Evolutionary conservation across 2,113 vertebrate genomes (phyloP).

Genomic region (Eolophus roseicapilla): DNA sequence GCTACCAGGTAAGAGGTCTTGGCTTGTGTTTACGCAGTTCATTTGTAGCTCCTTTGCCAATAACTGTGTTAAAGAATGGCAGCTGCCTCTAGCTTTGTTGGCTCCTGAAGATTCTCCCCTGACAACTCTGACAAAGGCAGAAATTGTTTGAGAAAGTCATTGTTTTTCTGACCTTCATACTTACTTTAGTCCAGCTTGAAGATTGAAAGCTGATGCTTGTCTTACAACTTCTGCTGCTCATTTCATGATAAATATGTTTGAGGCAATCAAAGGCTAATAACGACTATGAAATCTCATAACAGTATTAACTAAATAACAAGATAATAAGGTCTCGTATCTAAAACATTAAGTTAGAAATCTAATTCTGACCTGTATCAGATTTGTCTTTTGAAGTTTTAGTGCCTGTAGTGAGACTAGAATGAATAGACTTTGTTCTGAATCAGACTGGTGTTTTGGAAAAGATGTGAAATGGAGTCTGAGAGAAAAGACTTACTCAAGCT

Average conservation of each 20-base stretch:
- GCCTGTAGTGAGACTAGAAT: neutral
- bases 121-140: neutral
- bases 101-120: neutral
- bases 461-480: neutral
- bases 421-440: neutral
- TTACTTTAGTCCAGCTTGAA: neutral
- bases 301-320: neutral
- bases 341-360: neutral
- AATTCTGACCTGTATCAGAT: neutral
- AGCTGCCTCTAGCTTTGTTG: neutral
- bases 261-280: neutral
- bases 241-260: neutral
- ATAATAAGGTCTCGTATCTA: neutral
- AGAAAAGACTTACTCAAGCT: constrained; percentile 41
- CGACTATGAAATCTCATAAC: neutral
- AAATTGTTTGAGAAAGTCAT: neutral
- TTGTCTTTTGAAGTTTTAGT: neutral
- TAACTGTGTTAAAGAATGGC: neutral
- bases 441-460: neutral
- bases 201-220: neutral
- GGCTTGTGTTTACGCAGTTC: neutral
- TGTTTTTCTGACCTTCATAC: neutral
- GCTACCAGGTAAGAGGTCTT: constrained; percentile 82
- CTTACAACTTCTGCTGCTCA: neutral
- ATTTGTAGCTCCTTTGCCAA: neutral